Evolutionary conservation across 2,797 vertebrate species (phyloP), one percentile per base, ranked within the genome.

Genomic region (Prionace glauca): DNA sequence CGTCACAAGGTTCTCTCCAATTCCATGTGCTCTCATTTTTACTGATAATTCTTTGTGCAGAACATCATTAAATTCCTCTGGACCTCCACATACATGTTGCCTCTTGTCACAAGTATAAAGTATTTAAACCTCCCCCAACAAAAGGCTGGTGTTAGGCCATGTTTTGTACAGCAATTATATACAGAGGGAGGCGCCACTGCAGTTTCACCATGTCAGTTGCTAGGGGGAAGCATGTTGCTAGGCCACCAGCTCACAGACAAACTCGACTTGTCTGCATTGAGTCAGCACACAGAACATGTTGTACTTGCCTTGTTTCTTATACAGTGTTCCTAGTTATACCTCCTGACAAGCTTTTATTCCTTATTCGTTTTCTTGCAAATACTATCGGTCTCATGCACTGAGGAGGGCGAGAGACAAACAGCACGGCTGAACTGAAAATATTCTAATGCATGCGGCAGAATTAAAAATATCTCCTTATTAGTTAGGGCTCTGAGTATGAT

Each of bases 201-300:
- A 67, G 62, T 36, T 41, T 91, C 32, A 92, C n/a, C 20, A n/a
- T 41, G 65, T n/a, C n/a, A 69, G 90, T n/a, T 36, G n/a, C 62
- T 67, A 67, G 90, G 62, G 90, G 90, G 62, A 62, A 92, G 62
- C 90, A 92, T 45, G 32, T 67, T 92, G 90, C 90, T 67, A 92
- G 88, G n/a, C 62, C 88, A 91, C 88, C 16, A 91, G n/a, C 65
- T 92, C 90, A 92, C 90, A 92, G 62, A 69, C 62, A 36, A 67
- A 92, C n/a, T 10, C 12, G 65, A 92, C 62, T 90, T 90, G 62
- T 92, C 90, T 69, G 62, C 62, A 67, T 36, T 92, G 32, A 9
- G 32, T 41, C 62, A 67, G 62, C 62, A 69, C n/a, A 65, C n/a
- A 41, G 62, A 69, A 24, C 62, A 24, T 18, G 10, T 18, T 92